A percentile compares a stretch with the other conserved stretches of the same genome.
Evolutionary conservation across 2,113 vertebrate species (phyloP).

Genomic region (Melospiza melodia): DNA sequence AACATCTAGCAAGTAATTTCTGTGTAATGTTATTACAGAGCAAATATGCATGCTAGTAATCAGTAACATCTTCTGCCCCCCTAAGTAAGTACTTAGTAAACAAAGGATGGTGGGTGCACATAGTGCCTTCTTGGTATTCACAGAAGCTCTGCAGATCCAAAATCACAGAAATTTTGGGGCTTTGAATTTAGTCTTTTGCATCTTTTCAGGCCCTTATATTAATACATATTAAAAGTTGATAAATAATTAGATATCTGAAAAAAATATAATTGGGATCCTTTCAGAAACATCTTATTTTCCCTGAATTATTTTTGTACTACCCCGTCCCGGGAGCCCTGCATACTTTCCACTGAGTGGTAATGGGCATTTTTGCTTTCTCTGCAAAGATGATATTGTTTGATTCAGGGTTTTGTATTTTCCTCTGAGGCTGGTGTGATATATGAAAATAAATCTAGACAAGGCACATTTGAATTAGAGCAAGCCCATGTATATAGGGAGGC

Average conservation of each 20-base stretch:
- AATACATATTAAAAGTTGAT: not conserved
- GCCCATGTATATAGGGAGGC: not conserved
- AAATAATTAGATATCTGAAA: not conserved
- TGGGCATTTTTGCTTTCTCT: not conserved
- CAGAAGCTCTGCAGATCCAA: not conserved
- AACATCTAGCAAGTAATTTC: not conserved
- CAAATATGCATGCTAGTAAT: not conserved
- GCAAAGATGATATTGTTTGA: not conserved
- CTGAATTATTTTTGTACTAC: not conserved
- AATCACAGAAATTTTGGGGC: not conserved
- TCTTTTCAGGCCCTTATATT: not conserved
- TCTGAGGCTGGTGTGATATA: not conserved
- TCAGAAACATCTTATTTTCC: not conserved
- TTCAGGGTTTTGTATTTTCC: not conserved
- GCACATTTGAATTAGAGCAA: not conserved
- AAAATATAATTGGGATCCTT: not conserved
- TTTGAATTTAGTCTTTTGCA: not conserved
- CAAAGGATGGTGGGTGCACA: not conserved
- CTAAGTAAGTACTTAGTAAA: not conserved
- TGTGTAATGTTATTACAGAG: not conserved
- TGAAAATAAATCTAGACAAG: not conserved
- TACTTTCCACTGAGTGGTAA: not conserved
- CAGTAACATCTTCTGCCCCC: not conserved
- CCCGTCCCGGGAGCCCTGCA: not conserved
- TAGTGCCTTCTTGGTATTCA: accelerated